Conservation (phyloP, 2,888 invertebrate genomes). For the Chrysolina haemoptera region DNA sequence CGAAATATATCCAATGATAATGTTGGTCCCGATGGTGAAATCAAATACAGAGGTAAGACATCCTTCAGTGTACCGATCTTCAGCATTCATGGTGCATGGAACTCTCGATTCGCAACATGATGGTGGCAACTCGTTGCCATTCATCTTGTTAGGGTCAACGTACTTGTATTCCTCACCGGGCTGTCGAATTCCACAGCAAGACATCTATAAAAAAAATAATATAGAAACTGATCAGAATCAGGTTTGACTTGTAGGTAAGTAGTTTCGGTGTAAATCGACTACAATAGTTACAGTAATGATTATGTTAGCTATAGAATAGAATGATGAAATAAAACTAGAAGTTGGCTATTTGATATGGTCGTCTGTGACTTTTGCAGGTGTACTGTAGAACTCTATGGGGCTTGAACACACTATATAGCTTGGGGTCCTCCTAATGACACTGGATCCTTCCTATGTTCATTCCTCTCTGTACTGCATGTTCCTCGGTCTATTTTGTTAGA, state of each 20-base stretch:
- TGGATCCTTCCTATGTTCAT: too few relatives aligned
- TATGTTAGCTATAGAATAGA: too few relatives aligned
- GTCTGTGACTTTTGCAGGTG: too few relatives aligned
- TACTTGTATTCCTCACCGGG: slow-evolving; percentile 38
- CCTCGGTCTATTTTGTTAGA: too few relatives aligned
- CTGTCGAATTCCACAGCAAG: slow-evolving; percentile 46
- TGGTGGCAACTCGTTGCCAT: slow-evolving; percentile 29
- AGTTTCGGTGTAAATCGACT: too few relatives aligned
- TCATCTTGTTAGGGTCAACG: slow-evolving; percentile 19
- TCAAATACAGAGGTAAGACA: slow-evolving; percentile 38
- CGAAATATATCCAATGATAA: slow-evolving; percentile 47
- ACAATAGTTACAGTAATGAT: too few relatives aligned
- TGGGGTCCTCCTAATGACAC: too few relatives aligned
- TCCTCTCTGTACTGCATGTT: too few relatives aligned
- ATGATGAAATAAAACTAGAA: too few relatives aligned
- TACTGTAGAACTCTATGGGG: too few relatives aligned
- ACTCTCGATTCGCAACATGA: slow-evolving; percentile 32
- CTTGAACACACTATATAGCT: too few relatives aligned
- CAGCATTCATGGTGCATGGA: slow-evolving; percentile 30
- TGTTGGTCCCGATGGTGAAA: slow-evolving; percentile 45
- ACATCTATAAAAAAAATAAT: slow-evolving; percentile 42
- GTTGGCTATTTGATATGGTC: too few relatives aligned
- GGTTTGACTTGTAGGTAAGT: background rate
- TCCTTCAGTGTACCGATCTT: slow-evolving; percentile 33
- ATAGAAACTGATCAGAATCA: background rate